Conservation (phyloP, 2,113 vertebrate species). For the Silurus asotus region DNA sequence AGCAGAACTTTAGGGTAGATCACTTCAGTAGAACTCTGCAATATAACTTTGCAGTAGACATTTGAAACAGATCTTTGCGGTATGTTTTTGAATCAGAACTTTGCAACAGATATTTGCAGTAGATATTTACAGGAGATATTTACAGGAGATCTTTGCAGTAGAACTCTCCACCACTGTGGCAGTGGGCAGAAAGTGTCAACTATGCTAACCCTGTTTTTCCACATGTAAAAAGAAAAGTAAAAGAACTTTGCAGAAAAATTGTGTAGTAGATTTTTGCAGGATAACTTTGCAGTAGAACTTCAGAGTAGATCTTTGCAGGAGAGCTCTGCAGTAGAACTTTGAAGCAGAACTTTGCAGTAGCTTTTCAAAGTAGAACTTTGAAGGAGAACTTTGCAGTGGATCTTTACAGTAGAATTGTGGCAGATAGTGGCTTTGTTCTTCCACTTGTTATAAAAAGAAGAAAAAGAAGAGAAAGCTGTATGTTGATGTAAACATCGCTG, state of each 20-base stretch:
- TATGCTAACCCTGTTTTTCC: too few relatives aligned
- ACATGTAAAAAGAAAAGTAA: too few relatives aligned
- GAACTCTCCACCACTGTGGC: not conserved
- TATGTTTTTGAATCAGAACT: not conserved
- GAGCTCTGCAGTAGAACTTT: not conserved
- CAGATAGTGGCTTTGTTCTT: not conserved
- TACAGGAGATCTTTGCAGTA: not conserved
- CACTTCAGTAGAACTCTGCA: not conserved
- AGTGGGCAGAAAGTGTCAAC: too few relatives aligned
- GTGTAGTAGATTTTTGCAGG: not conserved
- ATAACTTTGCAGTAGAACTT: not conserved
- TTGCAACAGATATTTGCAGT: not conserved
- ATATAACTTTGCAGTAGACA: not conserved
- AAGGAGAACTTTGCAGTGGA: not conserved
- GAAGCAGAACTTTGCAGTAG: not conserved
- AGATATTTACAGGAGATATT: not conserved
- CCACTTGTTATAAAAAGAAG: not conserved
- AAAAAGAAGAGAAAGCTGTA: not conserved
- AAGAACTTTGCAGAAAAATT: not conserved
- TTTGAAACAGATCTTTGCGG: not conserved
- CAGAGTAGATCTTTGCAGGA: not conserved
- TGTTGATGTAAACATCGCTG: not conserved
- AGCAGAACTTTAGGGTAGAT: too few relatives aligned
- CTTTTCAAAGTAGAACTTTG: not conserved
- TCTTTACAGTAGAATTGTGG: not conserved